Base-by-base conservation (phyloP, 2,797 vertebrate genomes). In the Chrysocyon brachyurus region DNA sequence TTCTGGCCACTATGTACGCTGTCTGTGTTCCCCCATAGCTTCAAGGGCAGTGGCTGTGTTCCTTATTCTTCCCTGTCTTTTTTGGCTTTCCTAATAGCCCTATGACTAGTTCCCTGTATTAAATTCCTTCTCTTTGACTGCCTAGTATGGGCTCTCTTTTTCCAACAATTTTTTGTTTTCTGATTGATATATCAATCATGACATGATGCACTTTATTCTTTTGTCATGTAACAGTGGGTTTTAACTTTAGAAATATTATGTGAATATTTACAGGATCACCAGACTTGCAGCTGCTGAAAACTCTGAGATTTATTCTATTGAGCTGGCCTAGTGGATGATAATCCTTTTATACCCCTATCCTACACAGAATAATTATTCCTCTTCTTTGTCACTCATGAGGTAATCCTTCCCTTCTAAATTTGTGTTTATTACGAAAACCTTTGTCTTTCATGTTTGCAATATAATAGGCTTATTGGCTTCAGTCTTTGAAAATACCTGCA, bases 401-500 rank as follows among this genome's bases (percentile, higher is more conserved):
- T 98, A 98, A 98, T 98, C 9, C 97, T 83, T 96, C 81, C 56
- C 93, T 93, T 97, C 97, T 97, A 98, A 83, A 97, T 98, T 90
- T 96, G 90, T 98, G 92, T 98, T 98, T 98, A 97, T 98, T 97
- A 81, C 96, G 96, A 97, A 97, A 96, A 96, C 7, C 92, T 98
- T 98, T 98, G 86, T 98, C 87, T 98, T 98, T 97, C 97, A 70
- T 97, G 81, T 96, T 97, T 98, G 92, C 83, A 84, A n/a, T 96
- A 97, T 98, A 98, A 98, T 98, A 98, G 98, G 96, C 95, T 98
- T 98, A 98, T 94, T 78, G 94, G 96, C 87, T 98, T 97, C 56
- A 40, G 97, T 66, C 97, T 98, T 96, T 98, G 96, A 91, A 98
- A 97, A 95, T 97, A 90, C 86, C 66, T 75, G 81, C 68, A 87